Evolutionary conservation across 2,113 vertebrate species (phyloP).

Genomic region (Tychaedon coryphoeus): DNA sequence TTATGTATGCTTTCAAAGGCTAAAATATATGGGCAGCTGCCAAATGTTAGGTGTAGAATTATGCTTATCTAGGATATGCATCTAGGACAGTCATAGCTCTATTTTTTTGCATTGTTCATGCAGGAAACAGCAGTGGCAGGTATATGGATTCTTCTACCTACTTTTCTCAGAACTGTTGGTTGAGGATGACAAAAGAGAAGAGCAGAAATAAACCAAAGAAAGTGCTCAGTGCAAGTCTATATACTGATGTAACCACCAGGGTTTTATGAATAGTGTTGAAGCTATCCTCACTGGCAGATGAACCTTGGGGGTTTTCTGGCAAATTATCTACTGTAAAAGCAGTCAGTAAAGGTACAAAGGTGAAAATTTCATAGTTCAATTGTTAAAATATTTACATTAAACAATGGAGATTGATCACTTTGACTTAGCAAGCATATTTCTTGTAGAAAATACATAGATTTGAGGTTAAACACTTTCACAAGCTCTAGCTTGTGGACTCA

Average conservation of each 20-base stretch:
- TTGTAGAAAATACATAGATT: background rate
- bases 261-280: background rate
- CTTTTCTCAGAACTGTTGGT: background rate
- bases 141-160: background rate
- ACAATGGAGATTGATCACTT: background rate
- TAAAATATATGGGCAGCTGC: background rate
- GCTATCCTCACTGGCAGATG: background rate
- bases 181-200: background rate
- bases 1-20: background rate
- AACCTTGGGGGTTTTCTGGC: background rate
- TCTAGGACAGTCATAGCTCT: background rate
- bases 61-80: background rate
- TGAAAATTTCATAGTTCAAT: background rate
- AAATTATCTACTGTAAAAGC: background rate
- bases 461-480: background rate
- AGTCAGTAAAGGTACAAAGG: background rate
- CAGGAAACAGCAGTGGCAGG: background rate
- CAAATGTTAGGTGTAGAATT: background rate
- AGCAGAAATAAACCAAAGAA: background rate
- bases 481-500: background rate
- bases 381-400: background rate
- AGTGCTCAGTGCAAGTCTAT: background rate
- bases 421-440: background rate
- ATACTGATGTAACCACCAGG: background rate
- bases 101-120: background rate